phyloP scores from a whole-genome alignment of 2,888 invertebrate species.

The Brachyptera putata region DNA sequence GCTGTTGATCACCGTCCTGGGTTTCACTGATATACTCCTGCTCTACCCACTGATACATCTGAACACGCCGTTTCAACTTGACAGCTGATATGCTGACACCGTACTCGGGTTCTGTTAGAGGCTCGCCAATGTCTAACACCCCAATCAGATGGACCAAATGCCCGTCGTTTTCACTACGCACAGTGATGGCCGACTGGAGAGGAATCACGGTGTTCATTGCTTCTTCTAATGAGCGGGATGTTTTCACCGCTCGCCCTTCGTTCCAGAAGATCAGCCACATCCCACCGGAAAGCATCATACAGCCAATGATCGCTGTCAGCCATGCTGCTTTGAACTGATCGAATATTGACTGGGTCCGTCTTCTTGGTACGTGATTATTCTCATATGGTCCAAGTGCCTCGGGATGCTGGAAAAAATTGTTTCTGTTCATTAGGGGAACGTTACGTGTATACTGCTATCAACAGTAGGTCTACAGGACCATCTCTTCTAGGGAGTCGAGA shows the following conservation, averaged over 20 bases:
- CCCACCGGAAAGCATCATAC: conserved; percentile 61
- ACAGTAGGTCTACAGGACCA: too few species aligned
- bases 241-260: conserved; percentile 80
- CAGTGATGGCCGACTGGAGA: conserved; percentile 45
- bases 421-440: too few species aligned
- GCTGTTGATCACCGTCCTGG: background rate
- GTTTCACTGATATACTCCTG: conserved; percentile 49
- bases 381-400: conserved; percentile 39
- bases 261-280: conserved; percentile 76
- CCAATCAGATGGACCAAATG: conserved; percentile 74
- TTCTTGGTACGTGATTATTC: conserved; percentile 19
- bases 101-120: conserved; percentile 80
- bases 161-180: conserved; percentile 62
- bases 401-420: conserved; percentile 39
- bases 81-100: conserved; percentile 80
- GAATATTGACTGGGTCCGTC: conserved; percentile 41
- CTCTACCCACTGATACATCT: conserved; percentile 94
- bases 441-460: too few species aligned
- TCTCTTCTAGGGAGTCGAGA: too few species aligned
- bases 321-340: conserved; percentile 63
- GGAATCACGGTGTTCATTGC: conserved; percentile 59
- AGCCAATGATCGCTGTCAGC: conserved; percentile 67
- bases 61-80: conserved; percentile 77
- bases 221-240: conserved; percentile 74
- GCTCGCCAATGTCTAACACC: conserved; percentile 67